phyloP scores from a whole-genome alignment of 2,797 vertebrate genomes.

The Myotis daubentonii region DNA sequence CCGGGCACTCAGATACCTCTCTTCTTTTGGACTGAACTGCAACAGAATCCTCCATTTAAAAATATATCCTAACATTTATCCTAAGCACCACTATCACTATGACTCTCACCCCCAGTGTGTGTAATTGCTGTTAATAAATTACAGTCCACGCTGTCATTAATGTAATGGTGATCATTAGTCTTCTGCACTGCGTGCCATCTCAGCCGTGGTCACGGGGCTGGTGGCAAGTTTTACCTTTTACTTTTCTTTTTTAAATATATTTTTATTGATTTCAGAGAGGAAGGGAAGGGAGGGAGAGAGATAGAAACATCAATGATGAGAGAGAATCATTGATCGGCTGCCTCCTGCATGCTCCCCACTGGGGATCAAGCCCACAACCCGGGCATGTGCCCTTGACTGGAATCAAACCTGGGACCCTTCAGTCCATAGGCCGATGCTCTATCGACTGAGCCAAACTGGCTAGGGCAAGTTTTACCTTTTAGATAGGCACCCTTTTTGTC shows the following conservation, averaged over 20 bases:
- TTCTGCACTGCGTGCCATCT: background rate
- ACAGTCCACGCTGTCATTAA: background rate
- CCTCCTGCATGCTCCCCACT: no score
- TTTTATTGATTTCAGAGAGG: no score
- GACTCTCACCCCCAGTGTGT: background rate
- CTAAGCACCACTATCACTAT: background rate
- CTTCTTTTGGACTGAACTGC: background rate
- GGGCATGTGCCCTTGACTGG: no score
- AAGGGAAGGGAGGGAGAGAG: no score
- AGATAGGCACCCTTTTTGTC: background rate
- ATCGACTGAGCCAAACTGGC: no score
- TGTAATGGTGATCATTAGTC: background rate
- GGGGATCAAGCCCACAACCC: no score
- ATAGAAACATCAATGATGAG: no score
- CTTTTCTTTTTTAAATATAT: no score
- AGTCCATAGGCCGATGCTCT: no score
- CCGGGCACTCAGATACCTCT: background rate
- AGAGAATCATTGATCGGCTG: no score
- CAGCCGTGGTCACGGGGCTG: background rate
- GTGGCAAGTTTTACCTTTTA: background rate
- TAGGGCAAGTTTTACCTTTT: background rate
- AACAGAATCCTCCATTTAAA: background rate
- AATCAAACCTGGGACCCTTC: no score
- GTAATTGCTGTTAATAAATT: slow-evolving; percentile 21
- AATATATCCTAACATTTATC: background rate